Base-by-base conservation (phyloP, 2,113 vertebrate genomes). In the Phoxinus phoxinus region DNA sequence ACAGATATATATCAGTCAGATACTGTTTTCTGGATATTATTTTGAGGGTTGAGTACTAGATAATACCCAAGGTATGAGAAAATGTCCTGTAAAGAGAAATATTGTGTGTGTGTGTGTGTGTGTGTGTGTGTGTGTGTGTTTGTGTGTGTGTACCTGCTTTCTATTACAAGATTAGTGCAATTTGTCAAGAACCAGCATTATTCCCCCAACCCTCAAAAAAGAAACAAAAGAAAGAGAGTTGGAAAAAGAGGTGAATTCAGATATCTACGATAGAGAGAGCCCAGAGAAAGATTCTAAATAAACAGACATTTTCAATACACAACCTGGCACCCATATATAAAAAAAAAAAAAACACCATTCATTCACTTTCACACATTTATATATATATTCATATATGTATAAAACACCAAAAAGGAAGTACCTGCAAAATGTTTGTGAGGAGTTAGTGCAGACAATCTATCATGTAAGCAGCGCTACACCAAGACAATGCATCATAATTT, bases 321-420 rank as follows among this genome's bases (percentile, higher is more conserved):
- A 87, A 93, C 90, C 93, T 93, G 94, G 87, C 93, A 91, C 93
- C 93, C 93, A 80, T 91, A 90, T n/a, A 90, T 86, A 48, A 91
- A 90, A 87, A 92, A 93, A 94, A 92, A 93, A 92, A 93, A 73
- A 92, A 91, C 87, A 93, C 94, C 92, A 93, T 93, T 94, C 94
- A 75, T 88, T 91, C 94, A 94, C 93, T 93, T 94, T 94, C 93
- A 84, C 92, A 94, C 93, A 92, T 56, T 67, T 82, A 81, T 84
- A 93, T 93, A 94, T 93, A 94, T 91, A 95, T 94, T 53, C 85
- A 85, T 86, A 94, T 93, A 91, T 90, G 92, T 94, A 94, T 93
- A 94, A 94, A 94, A 95, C 93, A 94, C 92, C 93, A 93, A 94
- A 93, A 93, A 90, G 88, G 93, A 92, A 92, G 89, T 94, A 89